Percentiles rank a stretch among this genome's conserved stretches.
phyloP scores from a whole-genome alignment of 2,113 vertebrate species.

The Axis porcinus region DNA sequence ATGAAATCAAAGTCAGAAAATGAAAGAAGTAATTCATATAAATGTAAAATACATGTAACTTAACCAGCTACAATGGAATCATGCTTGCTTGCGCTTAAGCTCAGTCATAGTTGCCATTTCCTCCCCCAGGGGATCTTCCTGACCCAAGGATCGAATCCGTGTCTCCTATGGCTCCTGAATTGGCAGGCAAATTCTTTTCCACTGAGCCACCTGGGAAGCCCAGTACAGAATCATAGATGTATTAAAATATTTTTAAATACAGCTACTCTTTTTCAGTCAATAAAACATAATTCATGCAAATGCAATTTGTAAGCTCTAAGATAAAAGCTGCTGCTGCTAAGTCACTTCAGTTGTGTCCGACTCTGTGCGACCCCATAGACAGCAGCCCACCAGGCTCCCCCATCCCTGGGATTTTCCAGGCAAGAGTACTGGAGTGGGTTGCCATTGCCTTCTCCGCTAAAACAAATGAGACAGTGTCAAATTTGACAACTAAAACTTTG shows the following conservation, averaged over 20 bases:
- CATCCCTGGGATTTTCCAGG: background rate
- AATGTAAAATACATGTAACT: background rate
- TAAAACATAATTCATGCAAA: background rate
- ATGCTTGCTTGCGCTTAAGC: background rate
- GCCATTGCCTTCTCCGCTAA: background rate
- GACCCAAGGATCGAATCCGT: background rate
- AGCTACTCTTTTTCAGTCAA: background rate
- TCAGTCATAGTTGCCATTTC: background rate
- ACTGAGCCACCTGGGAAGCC: background rate
- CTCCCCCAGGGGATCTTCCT: background rate
- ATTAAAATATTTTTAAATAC: background rate
- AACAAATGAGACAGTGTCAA: background rate
- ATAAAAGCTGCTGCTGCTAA: background rate
- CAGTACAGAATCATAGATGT: background rate
- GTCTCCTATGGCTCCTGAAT: background rate
- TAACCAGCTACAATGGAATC: background rate
- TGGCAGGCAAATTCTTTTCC: background rate
- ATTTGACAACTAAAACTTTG: background rate
- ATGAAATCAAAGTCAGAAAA: background rate
- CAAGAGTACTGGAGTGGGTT: background rate
- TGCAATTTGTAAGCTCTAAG: background rate
- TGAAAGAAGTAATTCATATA: background rate
- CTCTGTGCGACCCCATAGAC: background rate
- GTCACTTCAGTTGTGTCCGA: fast-evolving
- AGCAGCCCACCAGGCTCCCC: background rate